phyloP scores from a whole-genome alignment of 2,888 invertebrate species.

The Pyralis farinalis region DNA sequence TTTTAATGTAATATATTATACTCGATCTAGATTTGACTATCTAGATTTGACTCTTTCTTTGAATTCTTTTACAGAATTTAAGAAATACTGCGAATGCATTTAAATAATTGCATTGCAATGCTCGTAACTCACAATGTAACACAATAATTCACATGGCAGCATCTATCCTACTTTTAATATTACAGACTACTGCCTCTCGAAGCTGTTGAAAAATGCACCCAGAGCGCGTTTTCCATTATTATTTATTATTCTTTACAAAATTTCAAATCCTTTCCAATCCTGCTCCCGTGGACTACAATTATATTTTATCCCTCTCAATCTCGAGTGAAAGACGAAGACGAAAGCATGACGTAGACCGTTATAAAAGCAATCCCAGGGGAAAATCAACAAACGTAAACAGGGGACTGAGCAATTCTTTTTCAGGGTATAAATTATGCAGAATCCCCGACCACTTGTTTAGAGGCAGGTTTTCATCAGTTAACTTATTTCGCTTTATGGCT shows the following conservation, averaged over 20 bases:
- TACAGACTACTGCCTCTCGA: neutral
- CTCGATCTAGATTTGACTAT: too few species aligned
- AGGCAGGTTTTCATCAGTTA: slow-evolving; percentile 55
- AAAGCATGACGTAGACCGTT: slow-evolving; percentile 26
- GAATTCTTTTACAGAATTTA: too few species aligned
- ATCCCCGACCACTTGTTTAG: slow-evolving; percentile 50
- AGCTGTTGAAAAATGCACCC: slow-evolving; percentile 1
- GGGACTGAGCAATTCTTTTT: slow-evolving; percentile 48
- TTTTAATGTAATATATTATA: too few species aligned
- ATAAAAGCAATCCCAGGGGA: slow-evolving; percentile 47
- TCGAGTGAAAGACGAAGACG: slow-evolving; percentile 29
- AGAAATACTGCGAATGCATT: too few species aligned
- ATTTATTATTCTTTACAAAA: slow-evolving; percentile 18
- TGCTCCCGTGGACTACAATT: slow-evolving; percentile 30
- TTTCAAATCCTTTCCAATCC: slow-evolving; percentile 51
- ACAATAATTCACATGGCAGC: neutral
- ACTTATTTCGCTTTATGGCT: slow-evolving; percentile 15
- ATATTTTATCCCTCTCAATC: slow-evolving; percentile 26
- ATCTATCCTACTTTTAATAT: neutral
- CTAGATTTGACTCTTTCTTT: too few species aligned
- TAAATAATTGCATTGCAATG: too few species aligned
- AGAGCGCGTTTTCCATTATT: slow-evolving; percentile 4
- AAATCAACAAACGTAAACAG: slow-evolving; percentile 61
- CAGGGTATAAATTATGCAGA: slow-evolving; percentile 60
- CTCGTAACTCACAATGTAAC: too few species aligned